Evolutionary conservation across 2,888 invertebrate genomes (phyloP).

Genomic region (Ochlodes sylvanus): DNA sequence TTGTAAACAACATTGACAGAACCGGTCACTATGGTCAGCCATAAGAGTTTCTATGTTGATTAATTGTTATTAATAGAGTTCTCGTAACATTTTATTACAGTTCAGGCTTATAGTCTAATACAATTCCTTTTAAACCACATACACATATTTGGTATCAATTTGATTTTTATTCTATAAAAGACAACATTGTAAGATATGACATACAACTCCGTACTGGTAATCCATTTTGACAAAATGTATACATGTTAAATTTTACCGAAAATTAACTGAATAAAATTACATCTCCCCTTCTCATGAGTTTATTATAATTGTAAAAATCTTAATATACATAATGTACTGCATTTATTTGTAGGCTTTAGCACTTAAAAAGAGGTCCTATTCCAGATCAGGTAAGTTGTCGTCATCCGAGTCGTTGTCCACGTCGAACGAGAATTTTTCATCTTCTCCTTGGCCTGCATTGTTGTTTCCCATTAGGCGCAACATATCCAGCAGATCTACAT

Average conservation of each 20-base stretch:
- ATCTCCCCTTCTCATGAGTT: conserved; percentile 57
- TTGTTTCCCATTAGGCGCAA: conserved; percentile 89
- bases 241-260: not conserved
- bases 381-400: conserved; percentile 91
- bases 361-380: conserved; percentile 76
- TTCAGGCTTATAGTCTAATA: too few species aligned
- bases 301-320: conserved; percentile 83
- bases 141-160: too few species aligned
- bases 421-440: conserved; percentile 89
- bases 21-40: too few species aligned
- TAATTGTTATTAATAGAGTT: too few species aligned
- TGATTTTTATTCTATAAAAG: too few species aligned
- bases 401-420: conserved; percentile 93
- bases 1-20: too few species aligned
- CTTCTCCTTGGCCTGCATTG: conserved; percentile 68
- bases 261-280: conserved; percentile 42
- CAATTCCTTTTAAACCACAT: too few species aligned
- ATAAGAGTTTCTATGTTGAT: too few species aligned
- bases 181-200: not conserved
- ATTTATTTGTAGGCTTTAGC: conserved; percentile 61
- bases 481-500: conserved; percentile 88
- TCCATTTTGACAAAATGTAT: not conserved
- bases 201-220: not conserved
- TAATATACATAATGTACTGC: conserved; percentile 77
- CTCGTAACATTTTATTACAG: too few species aligned